A percentile compares a stretch with the other conserved stretches of the same genome.
Conservation (phyloP, 2,797 vertebrate genomes). For the Brachyalestes nurse region DNA sequence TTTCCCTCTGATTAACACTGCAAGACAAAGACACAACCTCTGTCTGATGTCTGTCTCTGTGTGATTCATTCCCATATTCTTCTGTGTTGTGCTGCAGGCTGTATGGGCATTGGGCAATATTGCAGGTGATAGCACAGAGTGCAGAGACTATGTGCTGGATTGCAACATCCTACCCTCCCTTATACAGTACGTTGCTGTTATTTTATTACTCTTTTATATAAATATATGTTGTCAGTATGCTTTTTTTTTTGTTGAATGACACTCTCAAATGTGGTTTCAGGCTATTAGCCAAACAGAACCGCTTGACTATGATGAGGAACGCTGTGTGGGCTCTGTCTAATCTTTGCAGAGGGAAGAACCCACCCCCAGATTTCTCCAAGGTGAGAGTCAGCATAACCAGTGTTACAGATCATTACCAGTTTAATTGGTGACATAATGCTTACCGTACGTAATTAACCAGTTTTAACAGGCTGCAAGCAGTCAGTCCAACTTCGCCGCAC, state of each 20-base stretch:
- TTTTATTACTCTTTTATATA: not conserved
- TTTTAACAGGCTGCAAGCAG: not conserved
- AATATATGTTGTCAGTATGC: not conserved
- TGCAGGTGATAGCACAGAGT: constrained; percentile 96
- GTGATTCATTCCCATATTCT: constrained; percentile 1
- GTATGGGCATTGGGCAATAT: constrained; percentile 98
- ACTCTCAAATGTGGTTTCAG: constrained; percentile 66
- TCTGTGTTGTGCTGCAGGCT: constrained; percentile 78
- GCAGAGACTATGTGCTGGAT: constrained; percentile 95
- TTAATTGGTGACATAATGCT: too few relatives aligned
- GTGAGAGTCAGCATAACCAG: constrained; percentile 72
- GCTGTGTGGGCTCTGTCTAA: constrained; percentile 97
- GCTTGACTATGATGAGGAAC: constrained; percentile 95
- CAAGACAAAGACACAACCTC: not conserved
- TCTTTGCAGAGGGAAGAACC: constrained; percentile 96
- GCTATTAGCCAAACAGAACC: constrained; percentile 91
- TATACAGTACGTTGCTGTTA: constrained; percentile 55
- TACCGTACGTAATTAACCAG: too few relatives aligned
- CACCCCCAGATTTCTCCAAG: constrained; percentile 96
- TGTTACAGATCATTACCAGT: constrained; percentile 29
- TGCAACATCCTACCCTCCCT: constrained; percentile 95
- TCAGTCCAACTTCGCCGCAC: not conserved
- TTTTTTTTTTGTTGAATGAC: not conserved
- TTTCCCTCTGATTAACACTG: not conserved
- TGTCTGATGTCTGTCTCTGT: not conserved